Conservation (phyloP, 2,888 invertebrate genomes). For the Antitype chi region DNA sequence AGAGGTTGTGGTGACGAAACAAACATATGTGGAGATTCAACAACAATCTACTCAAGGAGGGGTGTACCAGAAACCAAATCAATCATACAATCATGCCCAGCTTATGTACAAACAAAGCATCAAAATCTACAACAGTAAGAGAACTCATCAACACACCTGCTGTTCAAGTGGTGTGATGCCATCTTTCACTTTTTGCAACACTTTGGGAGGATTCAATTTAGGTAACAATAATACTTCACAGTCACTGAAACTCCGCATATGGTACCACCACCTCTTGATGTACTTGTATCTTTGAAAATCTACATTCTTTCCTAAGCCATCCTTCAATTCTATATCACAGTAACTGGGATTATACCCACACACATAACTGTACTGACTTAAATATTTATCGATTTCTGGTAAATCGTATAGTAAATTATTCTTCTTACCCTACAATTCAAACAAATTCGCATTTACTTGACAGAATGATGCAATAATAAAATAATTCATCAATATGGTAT, state of each 20-base stretch:
- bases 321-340: slow-evolving; percentile 86
- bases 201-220: slow-evolving; percentile 72
- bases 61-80: slow-evolving; percentile 46
- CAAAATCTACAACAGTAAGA: slow-evolving; percentile 37
- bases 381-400: slow-evolving; percentile 82
- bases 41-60: slow-evolving; percentile 46
- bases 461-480: slow-evolving; percentile 73
- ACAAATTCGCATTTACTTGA: slow-evolving; percentile 61
- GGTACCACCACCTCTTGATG: slow-evolving; percentile 91
- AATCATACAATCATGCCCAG: slow-evolving; percentile 20
- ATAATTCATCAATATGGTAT: slow-evolving; percentile 47
- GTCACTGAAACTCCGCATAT: slow-evolving; percentile 91
- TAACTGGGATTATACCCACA: slow-evolving; percentile 90
- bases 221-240: slow-evolving; percentile 87
- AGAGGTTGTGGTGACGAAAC: slow-evolving; percentile 79
- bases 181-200: slow-evolving; percentile 70
- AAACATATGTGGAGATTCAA: slow-evolving; percentile 84
- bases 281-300: slow-evolving; percentile 84
- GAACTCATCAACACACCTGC: slow-evolving; percentile 77
- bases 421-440: slow-evolving; percentile 80
- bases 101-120: slow-evolving; percentile 45
- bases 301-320: slow-evolving; percentile 75
- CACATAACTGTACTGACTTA: slow-evolving; percentile 90
- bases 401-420: slow-evolving; percentile 73
- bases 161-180: slow-evolving; percentile 75